phyloP scores from a whole-genome alignment of 2,113 vertebrate genomes.

The Brachyhypopomus occidentalis region DNA sequence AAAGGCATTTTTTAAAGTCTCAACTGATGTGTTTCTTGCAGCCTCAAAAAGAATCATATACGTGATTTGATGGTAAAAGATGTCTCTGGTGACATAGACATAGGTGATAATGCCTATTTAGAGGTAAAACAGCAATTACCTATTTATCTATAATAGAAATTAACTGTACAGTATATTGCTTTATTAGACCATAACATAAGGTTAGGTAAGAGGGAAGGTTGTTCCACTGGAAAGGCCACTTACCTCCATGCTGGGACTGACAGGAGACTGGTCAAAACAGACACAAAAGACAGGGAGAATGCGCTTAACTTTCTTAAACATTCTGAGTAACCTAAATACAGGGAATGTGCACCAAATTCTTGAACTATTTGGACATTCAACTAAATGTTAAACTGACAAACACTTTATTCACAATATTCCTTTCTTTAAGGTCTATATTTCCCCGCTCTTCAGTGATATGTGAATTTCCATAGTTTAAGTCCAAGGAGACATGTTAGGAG shows the following conservation, averaged over 20 bases:
- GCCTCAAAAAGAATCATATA: background rate
- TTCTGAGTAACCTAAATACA: background rate
- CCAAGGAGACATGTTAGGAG: too few relatives aligned
- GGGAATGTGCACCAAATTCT: background rate
- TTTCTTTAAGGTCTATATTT: background rate
- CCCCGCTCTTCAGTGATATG: too few relatives aligned
- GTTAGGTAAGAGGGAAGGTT: background rate
- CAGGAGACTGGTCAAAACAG: constrained; percentile 78
- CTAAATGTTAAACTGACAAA: background rate
- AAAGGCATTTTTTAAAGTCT: background rate
- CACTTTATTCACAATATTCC: background rate
- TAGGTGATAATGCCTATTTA: background rate
- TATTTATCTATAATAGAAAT: background rate
- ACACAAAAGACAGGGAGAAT: constrained; percentile 53
- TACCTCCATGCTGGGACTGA: constrained; percentile 91
- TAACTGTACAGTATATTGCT: too few relatives aligned
- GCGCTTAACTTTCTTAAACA: constrained; percentile 27
- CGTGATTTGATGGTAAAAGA: background rate
- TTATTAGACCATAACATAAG: background rate
- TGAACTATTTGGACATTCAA: background rate
- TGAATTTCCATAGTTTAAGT: too few relatives aligned
- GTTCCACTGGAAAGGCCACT: constrained; percentile 57
- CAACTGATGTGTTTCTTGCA: background rate
- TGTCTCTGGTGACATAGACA: background rate
- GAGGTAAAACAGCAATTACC: background rate